Conservation (phyloP, 92 coral and sea anemone genomes). For the Hydrozoanthus gracilis region DNA sequence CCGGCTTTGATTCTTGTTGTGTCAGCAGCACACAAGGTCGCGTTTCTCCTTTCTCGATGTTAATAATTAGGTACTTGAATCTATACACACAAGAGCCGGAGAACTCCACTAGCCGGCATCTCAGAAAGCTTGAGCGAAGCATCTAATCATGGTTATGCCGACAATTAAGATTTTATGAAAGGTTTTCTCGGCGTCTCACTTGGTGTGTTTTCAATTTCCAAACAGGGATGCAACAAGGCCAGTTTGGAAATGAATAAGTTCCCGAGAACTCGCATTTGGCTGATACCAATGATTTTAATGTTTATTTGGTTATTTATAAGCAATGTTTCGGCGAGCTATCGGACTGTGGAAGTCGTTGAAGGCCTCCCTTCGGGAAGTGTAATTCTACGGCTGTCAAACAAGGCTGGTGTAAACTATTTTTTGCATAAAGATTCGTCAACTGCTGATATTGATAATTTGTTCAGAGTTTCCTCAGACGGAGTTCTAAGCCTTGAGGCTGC, state of each 20-base stretch:
- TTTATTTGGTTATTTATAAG: neutral
- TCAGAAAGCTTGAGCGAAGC: conserved; percentile 3
- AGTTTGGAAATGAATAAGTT: neutral
- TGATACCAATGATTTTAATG: neutral
- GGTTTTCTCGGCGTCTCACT: neutral
- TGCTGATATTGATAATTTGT: conserved; percentile 65
- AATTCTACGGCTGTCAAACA: conserved; percentile 66
- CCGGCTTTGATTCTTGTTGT: neutral
- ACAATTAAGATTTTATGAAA: conserved; percentile 37
- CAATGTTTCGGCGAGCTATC: conserved; percentile 34
- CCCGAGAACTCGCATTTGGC: neutral
- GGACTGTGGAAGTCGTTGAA: conserved; percentile 69
- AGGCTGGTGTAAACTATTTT: conserved; percentile 60
- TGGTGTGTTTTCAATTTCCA: neutral
- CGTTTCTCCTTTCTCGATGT: neutral
- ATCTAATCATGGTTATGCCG: conserved; percentile 14
- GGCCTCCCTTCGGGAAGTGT: conserved; percentile 81
- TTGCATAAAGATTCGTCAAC: conserved; percentile 74
- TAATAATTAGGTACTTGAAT: conserved; percentile 4
- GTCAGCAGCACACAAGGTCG: neutral
- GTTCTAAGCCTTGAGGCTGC: conserved; percentile 78
- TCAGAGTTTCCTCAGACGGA: conserved; percentile 86
- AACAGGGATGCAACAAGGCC: neutral
- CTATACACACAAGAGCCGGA: neutral
- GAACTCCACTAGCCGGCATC: conserved; percentile 1